phyloP scores from a whole-genome alignment of 2,888 invertebrate species.

The Macrophya alboannulata region DNA sequence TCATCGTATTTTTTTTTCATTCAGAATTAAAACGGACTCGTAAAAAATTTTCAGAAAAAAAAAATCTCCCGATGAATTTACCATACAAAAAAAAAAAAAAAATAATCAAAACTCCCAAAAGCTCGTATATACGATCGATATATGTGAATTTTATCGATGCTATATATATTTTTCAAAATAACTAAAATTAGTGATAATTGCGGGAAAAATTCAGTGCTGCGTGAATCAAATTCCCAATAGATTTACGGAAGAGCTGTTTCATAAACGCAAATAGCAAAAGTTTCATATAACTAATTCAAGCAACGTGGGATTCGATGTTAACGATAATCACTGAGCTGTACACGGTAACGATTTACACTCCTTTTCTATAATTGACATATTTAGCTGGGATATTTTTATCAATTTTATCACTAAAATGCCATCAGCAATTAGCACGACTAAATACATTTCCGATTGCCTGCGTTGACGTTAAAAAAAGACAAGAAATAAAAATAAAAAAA shows the following conservation, averaged over 20 bases:
- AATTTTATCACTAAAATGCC: neutral
- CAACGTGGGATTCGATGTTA: neutral
- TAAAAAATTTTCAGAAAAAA: neutral
- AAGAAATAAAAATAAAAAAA: neutral
- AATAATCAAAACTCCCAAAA: no score
- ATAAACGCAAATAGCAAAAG: neutral
- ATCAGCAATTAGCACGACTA: neutral
- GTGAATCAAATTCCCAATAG: conserved; percentile 23
- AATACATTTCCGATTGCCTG: no score
- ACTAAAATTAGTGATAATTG: neutral
- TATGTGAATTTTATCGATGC: neutral
- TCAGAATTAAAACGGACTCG: neutral
- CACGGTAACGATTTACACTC: neutral
- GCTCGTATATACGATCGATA: neutral
- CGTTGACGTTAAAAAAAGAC: neutral
- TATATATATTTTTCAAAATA: neutral
- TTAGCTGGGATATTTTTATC: neutral
- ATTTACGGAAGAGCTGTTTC: neutral
- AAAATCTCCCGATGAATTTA: neutral
- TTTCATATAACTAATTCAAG: neutral
- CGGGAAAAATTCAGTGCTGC: neutral
- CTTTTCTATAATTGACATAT: neutral
- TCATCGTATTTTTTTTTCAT: neutral
- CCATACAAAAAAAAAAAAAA: neutral
- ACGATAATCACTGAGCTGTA: neutral